These are phyloP conservation scores for Ochlodes sylvanus DNA, from an alignment of 2,888 invertebrate genomes.

Conservation along the genomic window DNA sequence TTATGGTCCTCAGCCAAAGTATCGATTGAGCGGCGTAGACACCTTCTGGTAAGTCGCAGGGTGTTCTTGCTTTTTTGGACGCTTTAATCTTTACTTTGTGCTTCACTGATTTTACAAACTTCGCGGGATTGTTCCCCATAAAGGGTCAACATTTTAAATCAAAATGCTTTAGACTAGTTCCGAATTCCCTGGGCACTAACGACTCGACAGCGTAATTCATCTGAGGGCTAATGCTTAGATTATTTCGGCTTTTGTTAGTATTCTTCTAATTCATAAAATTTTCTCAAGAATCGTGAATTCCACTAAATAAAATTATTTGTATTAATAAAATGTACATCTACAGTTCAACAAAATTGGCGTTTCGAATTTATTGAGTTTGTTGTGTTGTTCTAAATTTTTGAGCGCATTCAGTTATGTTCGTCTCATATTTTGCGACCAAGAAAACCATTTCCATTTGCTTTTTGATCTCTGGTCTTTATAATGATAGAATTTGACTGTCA, in stretches of 20 bases:
- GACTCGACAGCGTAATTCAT: not conserved
- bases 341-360: not conserved
- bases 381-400: not conserved
- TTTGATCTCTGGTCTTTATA: not conserved
- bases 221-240: conserved; percentile 3
- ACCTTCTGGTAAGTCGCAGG: conserved; percentile 84
- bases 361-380: not conserved
- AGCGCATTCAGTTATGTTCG: not conserved
- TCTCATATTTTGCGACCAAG: not conserved
- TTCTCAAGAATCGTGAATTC: not conserved
- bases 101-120: conserved; percentile 54
- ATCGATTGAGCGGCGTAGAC: conserved; percentile 82
- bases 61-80: conserved; percentile 81
- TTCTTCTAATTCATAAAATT: not conserved
- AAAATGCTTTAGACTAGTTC: conserved; percentile 14
- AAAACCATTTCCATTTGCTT: not conserved
- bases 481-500: not conserved
- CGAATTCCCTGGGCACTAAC: conserved; percentile 19
- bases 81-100: conserved; percentile 85
- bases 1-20: conserved; percentile 78
- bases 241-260: conserved; percentile 13
- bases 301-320: not conserved
- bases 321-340: not conserved
- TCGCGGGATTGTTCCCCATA: conserved; percentile 8
- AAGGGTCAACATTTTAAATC: conserved; percentile 3